Evolutionary conservation across 2,113 vertebrate species (phyloP), one percentile per base, ranked within the genome.

Genomic region (Ellobius talpinus): DNA sequence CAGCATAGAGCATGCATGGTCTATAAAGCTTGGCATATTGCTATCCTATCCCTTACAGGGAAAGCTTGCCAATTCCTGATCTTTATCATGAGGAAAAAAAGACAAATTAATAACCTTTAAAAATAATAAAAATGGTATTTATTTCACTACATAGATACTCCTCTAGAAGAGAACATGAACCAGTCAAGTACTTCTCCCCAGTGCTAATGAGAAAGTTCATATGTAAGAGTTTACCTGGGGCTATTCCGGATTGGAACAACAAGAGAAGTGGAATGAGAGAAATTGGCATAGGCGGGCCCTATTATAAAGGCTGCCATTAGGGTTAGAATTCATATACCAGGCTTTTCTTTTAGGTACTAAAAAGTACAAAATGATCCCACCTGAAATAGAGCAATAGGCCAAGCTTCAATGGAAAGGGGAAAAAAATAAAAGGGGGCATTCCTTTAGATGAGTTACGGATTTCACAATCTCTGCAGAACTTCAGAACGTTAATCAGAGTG

Each of bases 261-360:
- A 31, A 17, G 13, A 63, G 14, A 84, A 84, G 4, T 45, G 39
- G 14, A 65, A 45, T 65, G 52, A 12, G 0, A 79, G 10, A 1
- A 4, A 36, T 13, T 0, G 0, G 11, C 29, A 66, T n/a, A 42
- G 77, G 42, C 1, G 0, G 1, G 1, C 5, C 61, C 42, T 19
- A 31, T 31, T 39, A 21, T 23, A 11, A 50, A 52, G 36, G 3
- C 39, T 61, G 24, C 50, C 11, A 0, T 24, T 68, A 10, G 93
- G 42, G 3, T 47, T 26, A 66, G 16, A 81, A 33, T 47, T 4
- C 65, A 65, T 0, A 23, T 4, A 26, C 1, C 3, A 11, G 26
- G 50, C 10, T 90, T 47, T 2, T 4, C 23, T 55, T 26, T 23
- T n/a, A 9, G 21, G 14, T 0, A 24, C n/a, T 1, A n/a, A 70